phyloP scores from a whole-genome alignment of 2,888 invertebrate genomes.

The Oscheius sp. region DNA sequence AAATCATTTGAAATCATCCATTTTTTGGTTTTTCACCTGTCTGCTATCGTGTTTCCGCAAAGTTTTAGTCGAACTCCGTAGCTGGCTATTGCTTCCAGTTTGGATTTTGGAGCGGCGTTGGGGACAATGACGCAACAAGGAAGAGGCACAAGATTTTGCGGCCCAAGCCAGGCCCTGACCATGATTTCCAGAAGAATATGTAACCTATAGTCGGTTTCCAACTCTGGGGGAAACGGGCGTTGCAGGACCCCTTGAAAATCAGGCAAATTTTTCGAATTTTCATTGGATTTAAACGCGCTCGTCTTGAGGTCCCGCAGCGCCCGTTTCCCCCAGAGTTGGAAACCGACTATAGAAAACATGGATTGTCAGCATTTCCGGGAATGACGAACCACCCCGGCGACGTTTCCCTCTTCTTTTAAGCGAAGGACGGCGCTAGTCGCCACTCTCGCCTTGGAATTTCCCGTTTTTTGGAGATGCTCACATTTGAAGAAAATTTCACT shows the following conservation, averaged over 20 bases:
- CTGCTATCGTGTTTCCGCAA: constrained; percentile 74
- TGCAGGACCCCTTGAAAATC: too few species aligned
- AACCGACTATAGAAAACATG: too few species aligned
- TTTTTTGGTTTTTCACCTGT: constrained; percentile 53
- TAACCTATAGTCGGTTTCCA: too few species aligned
- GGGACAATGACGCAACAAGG: constrained; percentile 76
- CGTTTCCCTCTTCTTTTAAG: constrained; percentile 42
- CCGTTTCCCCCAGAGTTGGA: too few species aligned
- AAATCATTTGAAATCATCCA: too few species aligned
- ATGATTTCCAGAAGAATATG: constrained; percentile 77
- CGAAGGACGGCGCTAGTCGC: constrained; percentile 70
- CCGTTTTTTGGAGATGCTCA: constrained; percentile 74
- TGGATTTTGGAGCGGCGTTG: constrained; percentile 73
- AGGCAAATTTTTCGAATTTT: too few species aligned
- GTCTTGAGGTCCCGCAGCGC: too few species aligned
- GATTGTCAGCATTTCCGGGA: too few species aligned
- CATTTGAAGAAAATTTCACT: constrained; percentile 67
- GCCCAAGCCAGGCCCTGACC: constrained; percentile 75
- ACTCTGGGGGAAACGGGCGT: too few species aligned
- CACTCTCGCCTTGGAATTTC: constrained; percentile 73
- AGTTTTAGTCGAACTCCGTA: constrained; percentile 75
- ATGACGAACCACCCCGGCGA: constrained; percentile 46
- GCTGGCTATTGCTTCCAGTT: constrained; percentile 74
- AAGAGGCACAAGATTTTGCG: constrained; percentile 69
- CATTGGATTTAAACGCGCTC: too few species aligned